These are phyloP conservation scores for Sycon ciliatum DNA, from an alignment of 37 sponge, comb jelly and placozoan species.

Conservation along the genomic window DNA sequence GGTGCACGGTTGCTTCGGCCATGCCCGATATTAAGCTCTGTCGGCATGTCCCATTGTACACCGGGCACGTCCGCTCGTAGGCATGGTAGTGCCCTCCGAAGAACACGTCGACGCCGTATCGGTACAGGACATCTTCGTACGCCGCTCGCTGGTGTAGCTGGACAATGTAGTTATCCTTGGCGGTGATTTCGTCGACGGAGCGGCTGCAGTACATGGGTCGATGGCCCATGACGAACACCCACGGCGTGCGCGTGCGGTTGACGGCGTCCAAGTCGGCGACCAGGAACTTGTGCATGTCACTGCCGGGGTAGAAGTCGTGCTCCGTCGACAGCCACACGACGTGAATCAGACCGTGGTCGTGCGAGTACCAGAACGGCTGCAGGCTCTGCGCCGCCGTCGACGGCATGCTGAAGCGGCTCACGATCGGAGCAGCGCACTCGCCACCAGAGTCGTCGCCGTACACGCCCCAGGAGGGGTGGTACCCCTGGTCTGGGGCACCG, in stretches of 20 bases:
- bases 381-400: too few relatives aligned
- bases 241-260: conserved; percentile 52
- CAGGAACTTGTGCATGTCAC: conserved; percentile 43
- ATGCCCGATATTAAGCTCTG: neutral
- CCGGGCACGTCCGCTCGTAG: conserved; percentile 61
- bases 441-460: conserved; percentile 51
- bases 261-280: conserved; percentile 39
- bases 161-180: too few relatives aligned
- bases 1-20: neutral
- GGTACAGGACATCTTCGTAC: neutral
- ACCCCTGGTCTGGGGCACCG: neutral
- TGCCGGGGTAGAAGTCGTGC: conserved; percentile 37
- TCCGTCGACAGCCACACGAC: conserved; percentile 69
- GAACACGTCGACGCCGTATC: conserved; percentile 52
- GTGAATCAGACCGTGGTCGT: conserved; percentile 53
- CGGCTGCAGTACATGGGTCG: conserved; percentile 11
- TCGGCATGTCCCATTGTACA: conserved; percentile 2
- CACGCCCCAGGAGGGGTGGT: neutral
- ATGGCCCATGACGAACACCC: conserved; percentile 70
- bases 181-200: neutral
- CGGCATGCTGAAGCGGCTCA: conserved; percentile 57
- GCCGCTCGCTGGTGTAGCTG: neutral
- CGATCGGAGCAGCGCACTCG: conserved; percentile 60
- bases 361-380: conserved; percentile 49
- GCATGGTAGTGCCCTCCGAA: conserved; percentile 67